phyloP scores from a whole-genome alignment of 2,888 invertebrate genomes.

The Melanargia galathea region DNA sequence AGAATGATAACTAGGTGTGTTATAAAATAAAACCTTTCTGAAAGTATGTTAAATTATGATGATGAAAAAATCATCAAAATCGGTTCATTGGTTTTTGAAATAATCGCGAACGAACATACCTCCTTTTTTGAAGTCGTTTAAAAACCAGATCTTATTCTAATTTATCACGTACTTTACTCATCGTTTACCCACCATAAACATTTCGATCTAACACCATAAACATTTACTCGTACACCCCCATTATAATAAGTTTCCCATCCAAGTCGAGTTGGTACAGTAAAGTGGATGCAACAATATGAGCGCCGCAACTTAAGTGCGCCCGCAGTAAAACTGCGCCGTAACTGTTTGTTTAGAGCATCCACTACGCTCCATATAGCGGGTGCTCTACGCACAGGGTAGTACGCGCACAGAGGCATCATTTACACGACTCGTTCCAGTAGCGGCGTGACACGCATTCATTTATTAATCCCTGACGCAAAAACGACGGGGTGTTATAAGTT shows the following conservation, averaged over 20 bases:
- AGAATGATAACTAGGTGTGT: too few species aligned
- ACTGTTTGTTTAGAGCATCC: constrained; percentile 48
- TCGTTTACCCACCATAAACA: constrained; percentile 18
- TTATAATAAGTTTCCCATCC: constrained; percentile 16
- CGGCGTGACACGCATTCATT: too few species aligned
- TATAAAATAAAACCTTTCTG: too few species aligned
- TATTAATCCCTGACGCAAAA: too few species aligned
- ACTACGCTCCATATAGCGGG: constrained; percentile 41
- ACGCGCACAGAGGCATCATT: not conserved
- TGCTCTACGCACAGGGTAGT: constrained; percentile 29
- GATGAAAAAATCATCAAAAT: too few species aligned
- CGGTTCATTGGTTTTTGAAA: too few species aligned
- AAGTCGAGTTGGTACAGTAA: constrained; percentile 40
- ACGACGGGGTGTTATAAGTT: too few species aligned
- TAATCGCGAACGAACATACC: too few species aligned
- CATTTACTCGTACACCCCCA: constrained; percentile 13
- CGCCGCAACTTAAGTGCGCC: constrained; percentile 45
- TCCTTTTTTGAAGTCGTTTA: not conserved
- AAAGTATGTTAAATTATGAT: too few species aligned
- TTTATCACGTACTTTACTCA: not conserved
- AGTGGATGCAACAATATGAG: constrained; percentile 50
- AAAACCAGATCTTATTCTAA: not conserved
- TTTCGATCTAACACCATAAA: constrained; percentile 22
- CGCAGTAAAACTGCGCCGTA: constrained; percentile 48
- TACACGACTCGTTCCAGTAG: too few species aligned